These are phyloP conservation scores for Diploscapter pachys DNA, from an alignment of 1,140 invertebrate species.

Conservation along the genomic window DNA sequence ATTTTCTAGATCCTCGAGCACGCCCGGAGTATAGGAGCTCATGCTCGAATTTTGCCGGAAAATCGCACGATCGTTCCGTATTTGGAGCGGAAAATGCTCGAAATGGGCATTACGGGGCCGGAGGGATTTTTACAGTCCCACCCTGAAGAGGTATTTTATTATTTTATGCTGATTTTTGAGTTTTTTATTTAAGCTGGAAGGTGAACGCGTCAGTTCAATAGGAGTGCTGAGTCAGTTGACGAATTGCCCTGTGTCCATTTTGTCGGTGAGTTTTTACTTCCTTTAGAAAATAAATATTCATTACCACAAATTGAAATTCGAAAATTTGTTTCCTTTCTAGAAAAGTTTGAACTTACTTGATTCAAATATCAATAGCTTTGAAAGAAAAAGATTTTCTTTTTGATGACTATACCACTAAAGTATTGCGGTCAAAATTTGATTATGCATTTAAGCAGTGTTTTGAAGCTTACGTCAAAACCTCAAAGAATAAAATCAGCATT, in stretches of 20 bases:
- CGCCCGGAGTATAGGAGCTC: constrained; percentile 67
- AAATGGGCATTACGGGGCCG: constrained; percentile 82
- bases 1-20: constrained; percentile 56
- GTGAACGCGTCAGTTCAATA: constrained; percentile 88
- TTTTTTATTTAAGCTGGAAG: constrained; percentile 70
- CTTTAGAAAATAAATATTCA: background rate
- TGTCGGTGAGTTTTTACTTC: constrained; percentile 76
- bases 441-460: too few relatives aligned
- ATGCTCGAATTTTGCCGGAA: constrained; percentile 91
- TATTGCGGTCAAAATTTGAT: too few relatives aligned
- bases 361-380: too few relatives aligned
- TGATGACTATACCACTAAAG: too few relatives aligned
- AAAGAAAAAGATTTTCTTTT: too few relatives aligned
- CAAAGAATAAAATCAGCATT: background rate
- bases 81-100: constrained; percentile 78
- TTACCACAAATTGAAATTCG: background rate
- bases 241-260: constrained; percentile 83
- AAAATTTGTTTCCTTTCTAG: background rate
- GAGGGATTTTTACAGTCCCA: constrained; percentile 89
- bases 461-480: too few relatives aligned
- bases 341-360: too few relatives aligned
- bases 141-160: constrained; percentile 73
- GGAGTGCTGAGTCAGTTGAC: constrained; percentile 87
- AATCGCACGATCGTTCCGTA: constrained; percentile 81
- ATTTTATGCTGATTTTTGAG: background rate